Percentiles rank a stretch among this genome's conserved stretches.
Conservation (phyloP, 2,113 vertebrate species). For the Ochotona curzoniae region DNA sequence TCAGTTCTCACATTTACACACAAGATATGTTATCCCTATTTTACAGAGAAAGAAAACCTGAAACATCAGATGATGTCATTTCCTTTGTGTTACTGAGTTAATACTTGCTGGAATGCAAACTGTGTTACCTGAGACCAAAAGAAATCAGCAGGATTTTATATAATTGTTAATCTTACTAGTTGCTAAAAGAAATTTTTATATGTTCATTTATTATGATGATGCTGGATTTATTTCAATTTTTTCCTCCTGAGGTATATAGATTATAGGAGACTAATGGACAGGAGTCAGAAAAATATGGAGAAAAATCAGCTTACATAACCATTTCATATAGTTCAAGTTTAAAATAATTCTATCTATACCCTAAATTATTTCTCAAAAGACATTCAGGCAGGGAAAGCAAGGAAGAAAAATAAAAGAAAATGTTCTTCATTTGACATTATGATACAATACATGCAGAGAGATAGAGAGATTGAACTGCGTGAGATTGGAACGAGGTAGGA, state of each 20-base stretch:
- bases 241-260: not conserved
- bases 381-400: not conserved
- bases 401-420: not conserved
- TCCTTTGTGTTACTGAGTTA: not conserved
- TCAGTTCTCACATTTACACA: not conserved
- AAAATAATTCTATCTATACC: not conserved
- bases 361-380: constrained; percentile 25
- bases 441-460: not conserved
- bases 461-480: not conserved
- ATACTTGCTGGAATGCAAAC: not conserved
- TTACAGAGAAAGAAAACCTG: not conserved
- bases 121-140: not conserved
- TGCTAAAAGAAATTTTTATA: not conserved
- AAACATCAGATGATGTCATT: not conserved
- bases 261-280: not conserved
- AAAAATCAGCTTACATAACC: not conserved
- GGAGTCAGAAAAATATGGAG: not conserved
- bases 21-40: not conserved
- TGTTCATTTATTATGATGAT: not conserved
- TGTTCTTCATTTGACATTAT: not conserved
- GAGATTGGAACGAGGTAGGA: not conserved
- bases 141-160: not conserved
- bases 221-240: not conserved
- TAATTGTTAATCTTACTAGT: not conserved
- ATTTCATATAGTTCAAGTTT: not conserved